Evolutionary conservation across 2,797 vertebrate genomes (phyloP).

Genomic region (Sebastes elongatus): DNA sequence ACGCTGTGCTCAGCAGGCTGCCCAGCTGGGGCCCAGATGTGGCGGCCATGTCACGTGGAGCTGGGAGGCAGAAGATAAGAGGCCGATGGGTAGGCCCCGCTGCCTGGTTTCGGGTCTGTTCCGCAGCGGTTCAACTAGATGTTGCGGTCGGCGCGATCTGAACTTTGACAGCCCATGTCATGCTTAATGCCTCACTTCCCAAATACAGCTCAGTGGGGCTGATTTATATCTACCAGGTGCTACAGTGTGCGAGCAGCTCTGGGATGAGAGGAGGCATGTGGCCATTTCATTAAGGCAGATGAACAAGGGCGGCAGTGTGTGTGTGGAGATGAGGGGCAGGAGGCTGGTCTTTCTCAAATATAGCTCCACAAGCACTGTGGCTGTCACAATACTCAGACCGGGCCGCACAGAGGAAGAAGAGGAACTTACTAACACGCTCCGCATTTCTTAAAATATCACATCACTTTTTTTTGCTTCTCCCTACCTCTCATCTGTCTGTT

Average conservation of each 20-base stretch:
- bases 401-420: conserved; percentile 44
- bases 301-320: conserved; percentile 76
- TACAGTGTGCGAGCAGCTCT: conserved; percentile 69
- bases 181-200: conserved; percentile 88
- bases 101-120: conserved; percentile 70
- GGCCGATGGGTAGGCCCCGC: conserved; percentile 49
- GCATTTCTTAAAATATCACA: conserved; percentile 64
- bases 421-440: conserved; percentile 61
- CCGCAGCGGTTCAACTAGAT: conserved; percentile 79
- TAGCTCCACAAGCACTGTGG: conserved; percentile 54
- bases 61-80: conserved; percentile 77
- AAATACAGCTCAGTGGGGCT: conserved; percentile 81
- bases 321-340: conserved; percentile 57
- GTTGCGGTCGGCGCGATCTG: conserved; percentile 82
- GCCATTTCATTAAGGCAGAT: conserved; percentile 79
- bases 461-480: conserved; percentile 23
- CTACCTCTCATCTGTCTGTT: conserved; percentile 23
- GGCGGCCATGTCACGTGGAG: conserved; percentile 74
- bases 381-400: conserved; percentile 70
- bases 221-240: conserved; percentile 90
- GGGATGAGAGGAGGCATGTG: conserved; percentile 77
- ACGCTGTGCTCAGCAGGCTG: conserved; percentile 63
- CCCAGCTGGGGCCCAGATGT: conserved; percentile 81
- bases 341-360: conserved; percentile 76
- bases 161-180: conserved; percentile 86